Conservation (phyloP, 2,797 vertebrate genomes). For the Cheirogaleus major region DNA sequence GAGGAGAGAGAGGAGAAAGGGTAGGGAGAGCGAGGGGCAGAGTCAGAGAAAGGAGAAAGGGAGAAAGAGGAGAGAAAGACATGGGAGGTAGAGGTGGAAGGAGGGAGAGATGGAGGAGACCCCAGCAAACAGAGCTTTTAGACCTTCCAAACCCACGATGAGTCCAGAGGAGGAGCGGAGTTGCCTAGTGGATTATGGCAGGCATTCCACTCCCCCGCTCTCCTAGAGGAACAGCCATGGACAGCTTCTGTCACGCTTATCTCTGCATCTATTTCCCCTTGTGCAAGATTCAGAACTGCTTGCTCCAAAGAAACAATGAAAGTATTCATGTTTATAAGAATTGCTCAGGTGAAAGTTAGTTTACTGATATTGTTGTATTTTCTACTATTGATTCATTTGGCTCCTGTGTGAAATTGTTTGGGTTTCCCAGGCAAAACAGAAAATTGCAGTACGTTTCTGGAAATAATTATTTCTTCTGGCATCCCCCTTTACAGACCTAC, state of each 20-base stretch:
- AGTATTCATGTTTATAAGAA: neutral
- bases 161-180: accelerated
- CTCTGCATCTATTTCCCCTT: constrained; percentile 39
- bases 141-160: neutral
- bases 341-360: neutral
- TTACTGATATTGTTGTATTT: neutral
- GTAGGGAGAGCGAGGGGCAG: neutral
- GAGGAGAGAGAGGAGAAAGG: neutral
- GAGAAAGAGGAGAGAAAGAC: neutral
- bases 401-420: neutral
- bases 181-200: no score
- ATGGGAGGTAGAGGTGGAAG: neutral
- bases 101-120: neutral
- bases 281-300: constrained; percentile 29
- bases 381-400: accelerated
- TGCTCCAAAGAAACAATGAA: constrained; percentile 46
- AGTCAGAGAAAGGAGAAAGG: neutral
- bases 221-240: no score
- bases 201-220: neutral
- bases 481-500: neutral
- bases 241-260: neutral
- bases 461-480: neutral
- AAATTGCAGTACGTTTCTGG: neutral
- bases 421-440: neutral
- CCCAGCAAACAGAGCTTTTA: neutral